A percentile compares a stretch with the other conserved stretches of the same genome.
Evolutionary conservation across 2,797 vertebrate species (phyloP).

Genomic region (Mastacembelus armatus): DNA sequence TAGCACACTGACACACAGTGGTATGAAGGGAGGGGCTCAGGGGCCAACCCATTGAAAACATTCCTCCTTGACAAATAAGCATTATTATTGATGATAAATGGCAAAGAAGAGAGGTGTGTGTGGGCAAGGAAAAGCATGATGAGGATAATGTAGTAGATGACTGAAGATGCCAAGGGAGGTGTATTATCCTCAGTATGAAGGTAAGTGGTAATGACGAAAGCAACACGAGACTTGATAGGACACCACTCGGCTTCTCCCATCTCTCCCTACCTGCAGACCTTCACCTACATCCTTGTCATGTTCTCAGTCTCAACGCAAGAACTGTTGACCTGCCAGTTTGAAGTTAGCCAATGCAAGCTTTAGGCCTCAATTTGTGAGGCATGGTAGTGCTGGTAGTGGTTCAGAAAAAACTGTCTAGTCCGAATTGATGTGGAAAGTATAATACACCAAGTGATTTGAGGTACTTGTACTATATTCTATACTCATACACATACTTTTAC

Average conservation of each 20-base stretch:
- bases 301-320: not conserved
- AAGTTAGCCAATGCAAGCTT: too few species aligned
- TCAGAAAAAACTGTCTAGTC: too few species aligned
- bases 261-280: not conserved
- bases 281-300: not conserved
- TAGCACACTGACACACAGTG: conserved; percentile 73
- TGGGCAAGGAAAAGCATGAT: conserved; percentile 34
- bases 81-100: conserved; percentile 78
- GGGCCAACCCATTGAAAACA: conserved; percentile 69
- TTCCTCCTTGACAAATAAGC: conserved; percentile 76
- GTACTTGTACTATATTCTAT: too few species aligned
- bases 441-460: too few species aligned
- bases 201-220: not conserved
- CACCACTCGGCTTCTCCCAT: not conserved
- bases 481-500: too few species aligned
- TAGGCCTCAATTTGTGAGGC: too few species aligned
- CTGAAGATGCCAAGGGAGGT: conserved; percentile 17
- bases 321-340: not conserved
- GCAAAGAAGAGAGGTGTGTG: conserved; percentile 48
- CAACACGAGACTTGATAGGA: not conserved
- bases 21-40: conserved; percentile 67
- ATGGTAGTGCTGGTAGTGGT: too few species aligned
- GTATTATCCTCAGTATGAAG: conserved; percentile 29
- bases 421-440: too few species aligned
- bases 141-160: conserved; percentile 46